A percentile compares a stretch with the other conserved stretches of the same genome.
Evolutionary conservation across 1,140 invertebrate species (phyloP).

Genomic region (Leptopilina boulardi): DNA sequence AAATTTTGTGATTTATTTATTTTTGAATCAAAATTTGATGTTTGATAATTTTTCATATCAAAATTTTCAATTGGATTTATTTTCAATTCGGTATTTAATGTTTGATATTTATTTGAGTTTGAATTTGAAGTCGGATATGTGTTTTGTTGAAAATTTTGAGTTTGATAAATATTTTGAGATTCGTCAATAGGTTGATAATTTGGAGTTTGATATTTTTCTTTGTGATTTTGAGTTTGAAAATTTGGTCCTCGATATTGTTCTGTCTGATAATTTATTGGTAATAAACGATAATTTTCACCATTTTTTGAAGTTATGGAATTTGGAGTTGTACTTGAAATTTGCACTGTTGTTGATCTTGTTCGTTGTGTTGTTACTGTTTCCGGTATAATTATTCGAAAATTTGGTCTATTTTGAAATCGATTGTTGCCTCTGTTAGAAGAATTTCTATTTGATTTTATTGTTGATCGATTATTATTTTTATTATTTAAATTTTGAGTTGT

Average conservation of each 20-base stretch:
- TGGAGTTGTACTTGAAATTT: not conserved
- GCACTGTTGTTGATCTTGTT: not conserved
- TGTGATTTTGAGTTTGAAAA: not conserved
- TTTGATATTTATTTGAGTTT: not conserved
- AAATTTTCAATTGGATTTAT: no score
- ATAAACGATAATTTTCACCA: not conserved
- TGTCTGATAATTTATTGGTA: not conserved
- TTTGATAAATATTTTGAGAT: not conserved
- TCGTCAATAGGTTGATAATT: no score
- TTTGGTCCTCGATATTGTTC: not conserved
- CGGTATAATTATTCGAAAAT: not conserved
- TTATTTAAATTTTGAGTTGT: not conserved
- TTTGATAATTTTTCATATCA: no score
- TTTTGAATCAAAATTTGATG: no score
- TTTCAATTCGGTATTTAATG: no score
- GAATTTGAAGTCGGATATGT: not conserved
- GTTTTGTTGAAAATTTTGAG: not conserved
- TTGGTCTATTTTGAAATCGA: conserved; percentile 1
- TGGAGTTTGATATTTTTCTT: no score
- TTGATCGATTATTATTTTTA: not conserved
- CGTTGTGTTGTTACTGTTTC: not conserved
- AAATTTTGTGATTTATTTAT: no score
- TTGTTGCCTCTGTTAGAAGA: not conserved
- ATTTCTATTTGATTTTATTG: not conserved
- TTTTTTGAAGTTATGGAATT: not conserved